Evolutionary conservation across 2,113 vertebrate genomes (phyloP).

Genomic region (Oncorhynchus nerka): DNA sequence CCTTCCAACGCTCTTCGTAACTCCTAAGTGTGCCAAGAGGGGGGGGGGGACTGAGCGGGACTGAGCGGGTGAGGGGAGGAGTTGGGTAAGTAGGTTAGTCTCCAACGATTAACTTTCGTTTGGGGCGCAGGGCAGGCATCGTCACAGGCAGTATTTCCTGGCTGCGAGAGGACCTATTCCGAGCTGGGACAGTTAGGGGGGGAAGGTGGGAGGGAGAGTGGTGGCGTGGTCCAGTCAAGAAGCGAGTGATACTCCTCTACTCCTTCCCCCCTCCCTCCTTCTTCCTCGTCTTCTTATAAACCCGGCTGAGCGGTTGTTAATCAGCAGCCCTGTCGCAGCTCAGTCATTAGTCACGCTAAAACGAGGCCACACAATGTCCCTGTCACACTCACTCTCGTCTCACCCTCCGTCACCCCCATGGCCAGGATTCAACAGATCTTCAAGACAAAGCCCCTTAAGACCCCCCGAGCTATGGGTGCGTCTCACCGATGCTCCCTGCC

Average conservation of each 20-base stretch:
- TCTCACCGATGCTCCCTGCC: slow-evolving; percentile 3
- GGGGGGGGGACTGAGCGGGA: background rate
- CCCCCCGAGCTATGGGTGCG: slow-evolving; percentile 16
- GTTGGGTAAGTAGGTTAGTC: slow-evolving; percentile 64
- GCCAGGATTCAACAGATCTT: background rate
- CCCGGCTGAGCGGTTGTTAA: slow-evolving; percentile 54
- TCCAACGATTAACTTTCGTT: slow-evolving; percentile 73
- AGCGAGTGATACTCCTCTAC: slow-evolving; percentile 11
- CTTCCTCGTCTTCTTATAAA: slow-evolving; percentile 14
- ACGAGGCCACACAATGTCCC: slow-evolving; percentile 61
- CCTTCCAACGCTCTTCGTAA: no score
- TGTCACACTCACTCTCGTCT: slow-evolving; percentile 59
- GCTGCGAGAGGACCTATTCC: slow-evolving; percentile 4
- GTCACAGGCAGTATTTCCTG: background rate
- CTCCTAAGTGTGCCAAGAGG: background rate
- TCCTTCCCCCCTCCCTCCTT: background rate
- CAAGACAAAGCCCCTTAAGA: slow-evolving; percentile 48
- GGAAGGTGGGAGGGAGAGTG: slow-evolving; percentile 3
- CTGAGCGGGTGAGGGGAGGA: no score
- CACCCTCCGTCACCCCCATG: background rate
- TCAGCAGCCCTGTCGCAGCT: slow-evolving; percentile 13
- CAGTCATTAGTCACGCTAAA: slow-evolving; percentile 68
- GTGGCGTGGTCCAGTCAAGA: slow-evolving; percentile 48
- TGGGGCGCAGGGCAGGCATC: slow-evolving; percentile 23
- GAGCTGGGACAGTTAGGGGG: slow-evolving; percentile 16